Base-by-base conservation (phyloP, 2,888 invertebrate species). In the Portevinia maculata region DNA sequence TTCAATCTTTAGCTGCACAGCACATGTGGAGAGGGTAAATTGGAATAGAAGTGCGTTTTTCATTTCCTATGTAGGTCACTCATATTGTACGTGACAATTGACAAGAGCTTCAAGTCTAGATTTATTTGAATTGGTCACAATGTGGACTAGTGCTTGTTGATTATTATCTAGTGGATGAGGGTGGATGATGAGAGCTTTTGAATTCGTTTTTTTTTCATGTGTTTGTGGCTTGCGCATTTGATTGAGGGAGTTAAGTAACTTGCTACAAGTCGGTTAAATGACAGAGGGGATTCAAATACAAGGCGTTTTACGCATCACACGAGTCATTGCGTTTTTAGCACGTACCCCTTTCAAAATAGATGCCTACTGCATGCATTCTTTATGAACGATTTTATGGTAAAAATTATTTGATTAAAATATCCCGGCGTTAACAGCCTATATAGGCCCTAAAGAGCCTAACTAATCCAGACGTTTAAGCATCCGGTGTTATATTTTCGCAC, bases 61-160 rank as follows among this genome's bases (percentile, higher is more conserved):
- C 53, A 55, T 60, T 64, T 52, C 34, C 34, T 41, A 81, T 81
- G 41, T 75, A 64, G 79, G 79, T 70, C 79, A 81, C 4, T 19
- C 19, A 19, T 19, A 17, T 15, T 60, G 17, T 19, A 64, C 46
- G 75, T 81, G 79, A 81, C 79, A 81, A 81, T 75, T 75, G 75
- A 74, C 59, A 41, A 75, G 55, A 46, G 48, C 55, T 46, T 24
- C 3, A 3, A 24, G 24, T 24, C 46, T 73, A 67, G 79, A 79
- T 73, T 79, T 79, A 15, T 65, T 67, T 52, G 59, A 70, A 64
- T 73, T 59, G 46, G 17, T 37, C 50, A 17, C 13, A 62, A 52
- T 53, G 53, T 24, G 48, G 48, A 28, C 48, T 65, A 62, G 55
- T 41, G 17, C 41, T 21, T 52, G 65, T 59, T 44, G 48, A 71